Evolutionary conservation across 2,888 invertebrate genomes (phyloP), one percentile per base, ranked within the genome.

Genomic region (Baronia brevicornis): DNA sequence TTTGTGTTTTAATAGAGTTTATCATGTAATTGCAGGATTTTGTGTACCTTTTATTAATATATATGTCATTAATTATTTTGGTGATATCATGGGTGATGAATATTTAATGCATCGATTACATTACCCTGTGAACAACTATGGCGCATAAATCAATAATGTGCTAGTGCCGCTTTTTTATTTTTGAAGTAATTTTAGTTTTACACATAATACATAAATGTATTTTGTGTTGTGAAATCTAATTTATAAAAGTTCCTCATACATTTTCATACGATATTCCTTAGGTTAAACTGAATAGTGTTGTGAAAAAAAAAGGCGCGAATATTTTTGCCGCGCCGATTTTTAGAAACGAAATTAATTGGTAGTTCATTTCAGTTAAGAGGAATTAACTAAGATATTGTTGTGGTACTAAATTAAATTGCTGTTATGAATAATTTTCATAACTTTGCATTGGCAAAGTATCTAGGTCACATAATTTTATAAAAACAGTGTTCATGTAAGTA

Each of bases 291-390:
- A 60, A 68, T 66, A 62, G 44, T 51, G 43, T 43, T 44, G 34
- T 48, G 47, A 46, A 50, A 75, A 82, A n/a, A n/a, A 80, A 82
- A 75, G 82, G 82, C 82, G 82, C 80, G 77, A 84, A 82, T 56
- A 36, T 10, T 31, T 43, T 42, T 51, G 44, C 51, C 54, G 63
- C 64, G 64, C 56, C 49, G 49, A 48, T 40, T 44, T 48, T 44
- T 49, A 29, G 33, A 46, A 36, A 44, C 43, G 48, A 49, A 46
- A 56, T 60, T 58, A 58, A 54, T 53, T 51, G 50, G 50, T 37
- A 43, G 59, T 53, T 48, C 51, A 46, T 43, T 46, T 33, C 38
- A 43, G 44, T 54, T 59, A 65, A 66, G 60, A 72, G 67, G 60
- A 46, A 38, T 43, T 38, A 35, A 30, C 30, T 25, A 11, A 28